Evolutionary conservation across 2,113 vertebrate species (phyloP).

Genomic region (Calonectris borealis): DNA sequence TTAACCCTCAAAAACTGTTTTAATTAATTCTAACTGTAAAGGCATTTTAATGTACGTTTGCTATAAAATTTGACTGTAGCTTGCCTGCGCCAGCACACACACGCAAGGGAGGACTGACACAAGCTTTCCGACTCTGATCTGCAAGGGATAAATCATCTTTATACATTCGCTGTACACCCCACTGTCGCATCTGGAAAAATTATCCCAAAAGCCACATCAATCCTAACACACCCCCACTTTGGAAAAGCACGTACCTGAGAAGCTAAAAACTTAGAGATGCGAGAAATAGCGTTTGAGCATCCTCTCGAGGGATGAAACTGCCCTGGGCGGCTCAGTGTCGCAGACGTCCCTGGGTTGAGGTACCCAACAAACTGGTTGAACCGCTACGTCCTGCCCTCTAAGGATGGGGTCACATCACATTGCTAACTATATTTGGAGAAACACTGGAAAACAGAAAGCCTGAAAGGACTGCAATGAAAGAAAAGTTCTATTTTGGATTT

Average conservation of each 20-base stretch:
- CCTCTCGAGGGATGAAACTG: background rate
- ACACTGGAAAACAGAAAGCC: background rate
- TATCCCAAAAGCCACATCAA: background rate
- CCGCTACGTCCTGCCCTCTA: rapidly evolving
- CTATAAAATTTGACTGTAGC: background rate
- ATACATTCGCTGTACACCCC: background rate
- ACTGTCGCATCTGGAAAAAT: slow-evolving; percentile 26
- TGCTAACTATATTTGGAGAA: background rate
- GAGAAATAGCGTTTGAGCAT: background rate
- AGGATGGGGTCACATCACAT: background rate
- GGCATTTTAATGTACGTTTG: background rate
- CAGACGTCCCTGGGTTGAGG: rapidly evolving
- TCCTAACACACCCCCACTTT: background rate
- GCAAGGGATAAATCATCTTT: slow-evolving; percentile 43
- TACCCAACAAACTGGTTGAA: background rate
- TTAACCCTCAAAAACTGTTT: background rate
- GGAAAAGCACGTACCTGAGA: slow-evolving; percentile 1
- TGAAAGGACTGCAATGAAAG: background rate
- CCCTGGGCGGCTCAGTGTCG: rapidly evolving
- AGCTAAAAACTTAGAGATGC: background rate
- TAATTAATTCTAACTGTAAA: background rate
- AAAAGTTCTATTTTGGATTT: background rate
- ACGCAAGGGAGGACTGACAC: background rate
- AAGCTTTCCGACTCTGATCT: background rate
- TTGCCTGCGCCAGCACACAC: background rate